phyloP scores from a whole-genome alignment of 2,797 vertebrate genomes.

The Lepus oiostolus region DNA sequence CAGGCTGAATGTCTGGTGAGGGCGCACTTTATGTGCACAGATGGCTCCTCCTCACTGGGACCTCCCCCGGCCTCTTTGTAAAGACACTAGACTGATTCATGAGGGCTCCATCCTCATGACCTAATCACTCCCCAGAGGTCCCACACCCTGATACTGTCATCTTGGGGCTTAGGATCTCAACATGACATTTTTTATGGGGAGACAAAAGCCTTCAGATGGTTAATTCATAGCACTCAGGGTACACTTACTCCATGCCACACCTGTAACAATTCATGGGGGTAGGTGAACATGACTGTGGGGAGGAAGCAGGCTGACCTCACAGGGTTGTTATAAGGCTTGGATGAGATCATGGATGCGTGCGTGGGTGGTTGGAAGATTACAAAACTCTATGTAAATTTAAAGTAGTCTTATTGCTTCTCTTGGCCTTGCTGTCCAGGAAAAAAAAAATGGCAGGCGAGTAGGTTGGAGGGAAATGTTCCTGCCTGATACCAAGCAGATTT shows the following conservation, averaged over 20 bases:
- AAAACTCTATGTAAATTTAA: constrained; percentile 62
- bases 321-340: constrained; percentile 28
- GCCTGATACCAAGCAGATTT: neutral
- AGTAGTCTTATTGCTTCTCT: constrained; percentile 57
- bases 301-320: constrained; percentile 45
- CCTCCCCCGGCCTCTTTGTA: neutral
- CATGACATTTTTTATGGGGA: neutral
- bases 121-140: neutral
- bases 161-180: neutral
- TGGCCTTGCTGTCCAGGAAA: neutral
- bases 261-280: neutral
- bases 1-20: neutral
- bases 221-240: neutral
- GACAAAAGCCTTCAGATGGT: neutral
- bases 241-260: neutral
- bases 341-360: constrained; percentile 71
- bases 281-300: neutral
- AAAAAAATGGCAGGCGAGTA: neutral
- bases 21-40: neutral
- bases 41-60: neutral
- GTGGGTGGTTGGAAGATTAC: constrained; percentile 63
- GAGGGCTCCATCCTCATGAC: neutral
- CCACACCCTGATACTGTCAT: neutral
- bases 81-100: neutral
- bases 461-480: neutral